These are phyloP conservation scores for Heloderma charlesbogerti DNA, from an alignment of 2,113 vertebrate species.

Conservation along the genomic window DNA sequence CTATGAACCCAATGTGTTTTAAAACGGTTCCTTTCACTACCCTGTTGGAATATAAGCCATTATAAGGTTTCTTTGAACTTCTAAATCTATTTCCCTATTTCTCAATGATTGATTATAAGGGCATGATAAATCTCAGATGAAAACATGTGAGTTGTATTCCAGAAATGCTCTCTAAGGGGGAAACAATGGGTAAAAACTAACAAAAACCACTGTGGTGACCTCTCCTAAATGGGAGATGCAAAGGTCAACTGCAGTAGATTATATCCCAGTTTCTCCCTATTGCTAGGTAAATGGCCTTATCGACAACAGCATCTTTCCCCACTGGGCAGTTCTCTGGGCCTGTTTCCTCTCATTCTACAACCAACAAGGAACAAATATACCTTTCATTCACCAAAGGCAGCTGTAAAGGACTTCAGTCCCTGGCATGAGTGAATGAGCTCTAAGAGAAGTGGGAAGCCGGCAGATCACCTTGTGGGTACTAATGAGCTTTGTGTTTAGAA, in stretches of 20 bases:
- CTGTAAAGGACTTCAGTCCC: conserved; percentile 6
- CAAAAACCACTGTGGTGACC: not conserved
- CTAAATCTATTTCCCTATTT: not conserved
- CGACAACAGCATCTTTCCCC: not conserved
- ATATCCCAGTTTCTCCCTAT: not conserved
- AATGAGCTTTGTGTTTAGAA: conserved; percentile 31
- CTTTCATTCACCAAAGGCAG: conserved; percentile 32
- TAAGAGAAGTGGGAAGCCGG: conserved; percentile 23
- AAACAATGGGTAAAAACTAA: not conserved
- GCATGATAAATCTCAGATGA: not conserved
- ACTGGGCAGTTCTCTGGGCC: not conserved
- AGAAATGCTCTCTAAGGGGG: not conserved
- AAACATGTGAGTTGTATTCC: not conserved
- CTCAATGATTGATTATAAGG: not conserved
- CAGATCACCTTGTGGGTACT: not conserved
- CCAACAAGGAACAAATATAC: conserved; percentile 24
- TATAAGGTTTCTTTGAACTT: not conserved
- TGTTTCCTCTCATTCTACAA: not conserved
- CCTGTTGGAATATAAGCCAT: not conserved
- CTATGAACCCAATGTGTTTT: not conserved
- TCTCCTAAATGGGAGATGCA: not conserved
- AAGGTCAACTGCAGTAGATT: not conserved
- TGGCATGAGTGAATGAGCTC: conserved; percentile 24
- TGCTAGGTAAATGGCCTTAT: not conserved
- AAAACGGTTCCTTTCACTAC: not conserved